Evolutionary conservation across 64 coral and sea anemone genomes (phyloP), one percentile per base, ranked within the genome.

Genomic region (Astreopora myriophthalma): DNA sequence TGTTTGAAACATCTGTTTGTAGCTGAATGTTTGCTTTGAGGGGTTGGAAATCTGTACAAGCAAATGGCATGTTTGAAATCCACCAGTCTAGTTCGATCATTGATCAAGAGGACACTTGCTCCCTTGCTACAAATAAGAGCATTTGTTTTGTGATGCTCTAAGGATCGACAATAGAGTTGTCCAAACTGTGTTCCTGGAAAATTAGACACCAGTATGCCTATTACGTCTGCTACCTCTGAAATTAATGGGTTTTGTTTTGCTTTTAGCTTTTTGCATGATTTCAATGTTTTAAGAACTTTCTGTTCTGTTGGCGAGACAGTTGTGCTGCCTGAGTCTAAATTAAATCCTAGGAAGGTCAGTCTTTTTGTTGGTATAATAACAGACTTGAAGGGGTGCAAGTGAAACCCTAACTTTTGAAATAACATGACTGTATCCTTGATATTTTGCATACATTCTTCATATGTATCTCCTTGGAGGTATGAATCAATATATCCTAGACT

Each of bases 1-100:
- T 69, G 66, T 86, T 92, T 85, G 80, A 92, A 85, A 80, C 90
- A 86, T 92, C 90, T 31, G 81, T 92, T 85, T 92, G 90, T 39
- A 92, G 49, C 19, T 17, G n/a, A 86, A 86, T 76, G 72, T 70
- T 92, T 73, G 67, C 66, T 34, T 73, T 70, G 19, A 27, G 10
- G 23, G 25, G 64, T 23, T 71, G 34, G 49, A 87, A 72, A 29
- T 71, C 39, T 46, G 34, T 51, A 40, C 69, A 48, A 44, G 58
- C 48, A n/a, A 71, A 31, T 31, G 76, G 69, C 48, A 72, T 79
- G 69, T 92, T 85, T 33, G 48, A 35, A 49, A 92, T 35, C 89
- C 89, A 92, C 89, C 89, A 92, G 34, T 85, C 58, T 35, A 92
- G 58, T 67, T 92, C 89, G 8, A 48, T 65, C 35, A 73, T 35